phyloP scores from a whole-genome alignment of 2,888 invertebrate species.

The Temnothorax rugatulus region DNA sequence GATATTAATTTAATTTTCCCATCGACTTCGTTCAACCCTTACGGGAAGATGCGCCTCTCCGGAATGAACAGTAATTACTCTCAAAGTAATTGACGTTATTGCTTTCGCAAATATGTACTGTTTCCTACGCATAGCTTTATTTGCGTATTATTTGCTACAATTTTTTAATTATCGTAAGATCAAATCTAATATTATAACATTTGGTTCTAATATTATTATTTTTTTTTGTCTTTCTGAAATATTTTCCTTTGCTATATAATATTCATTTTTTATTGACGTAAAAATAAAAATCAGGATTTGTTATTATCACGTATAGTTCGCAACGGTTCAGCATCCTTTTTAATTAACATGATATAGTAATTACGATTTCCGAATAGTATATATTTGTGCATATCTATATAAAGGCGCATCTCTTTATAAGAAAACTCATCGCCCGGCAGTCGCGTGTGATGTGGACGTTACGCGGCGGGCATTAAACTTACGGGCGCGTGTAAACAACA shows the following conservation, averaged over 20 bases:
- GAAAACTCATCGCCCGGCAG: conserved; percentile 22
- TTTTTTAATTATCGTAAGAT: not conserved
- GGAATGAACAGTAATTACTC: conserved; percentile 20
- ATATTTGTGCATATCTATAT: not conserved
- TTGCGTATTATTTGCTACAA: not conserved
- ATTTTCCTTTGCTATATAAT: not conserved
- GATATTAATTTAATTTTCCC: conserved; percentile 9
- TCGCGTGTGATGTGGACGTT: not conserved
- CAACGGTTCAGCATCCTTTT: not conserved
- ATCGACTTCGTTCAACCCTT: not conserved
- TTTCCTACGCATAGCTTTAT: not conserved
- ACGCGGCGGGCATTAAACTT: conserved; percentile 32
- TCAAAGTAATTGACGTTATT: not conserved
- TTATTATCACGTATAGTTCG: not conserved
- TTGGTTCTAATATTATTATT: not conserved
- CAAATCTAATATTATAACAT: not conserved
- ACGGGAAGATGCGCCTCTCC: not conserved
- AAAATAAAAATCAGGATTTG: not conserved
- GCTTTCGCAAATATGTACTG: conserved; percentile 11
- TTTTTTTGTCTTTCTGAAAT: not conserved
- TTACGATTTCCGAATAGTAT: not conserved
- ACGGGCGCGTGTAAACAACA: conserved; percentile 29
- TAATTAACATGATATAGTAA: not conserved
- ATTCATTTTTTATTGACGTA: not conserved
- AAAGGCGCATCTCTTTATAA: not conserved